Evolutionary conservation across 2,113 vertebrate genomes (phyloP).

Genomic region (Xenopus tropicalis): DNA sequence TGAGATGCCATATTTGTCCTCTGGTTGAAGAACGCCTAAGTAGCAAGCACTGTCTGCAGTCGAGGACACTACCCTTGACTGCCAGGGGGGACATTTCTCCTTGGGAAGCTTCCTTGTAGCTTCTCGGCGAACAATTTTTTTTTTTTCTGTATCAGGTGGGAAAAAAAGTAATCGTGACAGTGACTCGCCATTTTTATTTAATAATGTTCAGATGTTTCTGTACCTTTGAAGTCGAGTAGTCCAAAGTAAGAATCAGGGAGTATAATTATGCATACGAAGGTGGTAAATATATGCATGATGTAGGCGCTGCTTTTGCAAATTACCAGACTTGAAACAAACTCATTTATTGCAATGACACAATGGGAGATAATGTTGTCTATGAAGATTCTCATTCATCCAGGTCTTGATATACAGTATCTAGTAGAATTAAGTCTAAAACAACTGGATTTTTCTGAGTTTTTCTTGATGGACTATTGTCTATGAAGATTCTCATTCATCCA

Average conservation of each 20-base stretch:
- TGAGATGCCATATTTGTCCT: constrained; percentile 93
- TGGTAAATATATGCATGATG: constrained; percentile 42
- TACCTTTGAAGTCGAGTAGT: constrained; percentile 47
- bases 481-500: too few species aligned
- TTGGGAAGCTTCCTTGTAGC: constrained; percentile 50
- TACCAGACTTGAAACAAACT: constrained; percentile 10
- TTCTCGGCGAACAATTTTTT: constrained; percentile 50
- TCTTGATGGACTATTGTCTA: too few species aligned
- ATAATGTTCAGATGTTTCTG: constrained; percentile 47
- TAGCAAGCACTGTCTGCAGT: not conserved
- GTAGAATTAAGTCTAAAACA: too few species aligned
- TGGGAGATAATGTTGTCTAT: not conserved
- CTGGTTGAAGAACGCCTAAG: constrained; percentile 67
- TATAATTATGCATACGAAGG: constrained; percentile 21
- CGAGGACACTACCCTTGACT: not conserved
- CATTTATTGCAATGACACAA: not conserved
- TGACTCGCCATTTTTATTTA: constrained; percentile 56
- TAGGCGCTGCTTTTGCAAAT: constrained; percentile 34
- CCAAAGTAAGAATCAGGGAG: constrained; percentile 38
- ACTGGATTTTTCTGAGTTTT: too few species aligned
- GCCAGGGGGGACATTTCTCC: constrained; percentile 32
- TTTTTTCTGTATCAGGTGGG: constrained; percentile 57
- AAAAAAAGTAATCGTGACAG: constrained; percentile 52
- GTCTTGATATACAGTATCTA: too few species aligned
- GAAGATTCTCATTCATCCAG: too few species aligned